Base-by-base conservation (phyloP, 2,113 vertebrate genomes). In the Cichladusa arquata region DNA sequence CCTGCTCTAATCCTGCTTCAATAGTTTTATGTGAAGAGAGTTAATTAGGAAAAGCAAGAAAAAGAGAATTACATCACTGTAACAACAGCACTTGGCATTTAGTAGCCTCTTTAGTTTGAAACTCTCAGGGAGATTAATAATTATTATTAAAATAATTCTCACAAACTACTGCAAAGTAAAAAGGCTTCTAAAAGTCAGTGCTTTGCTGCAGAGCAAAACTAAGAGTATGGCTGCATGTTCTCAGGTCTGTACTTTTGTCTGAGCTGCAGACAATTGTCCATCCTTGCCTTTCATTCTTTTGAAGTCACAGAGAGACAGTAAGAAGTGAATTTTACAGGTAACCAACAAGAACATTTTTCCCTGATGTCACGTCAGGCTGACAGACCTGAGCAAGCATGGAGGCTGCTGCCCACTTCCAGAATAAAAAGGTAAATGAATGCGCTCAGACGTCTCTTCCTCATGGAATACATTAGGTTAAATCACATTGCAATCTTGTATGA, bases 51-150 rank as follows among this genome's bases (percentile, higher is more conserved):
- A 88, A 88, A 53, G 15, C 2, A 1, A 89, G 61, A 26, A 80
- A 60, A 92, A 86, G 51, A 78, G 20, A 92, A 77, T 62, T 74
- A 51, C n/a, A 73, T 73, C 71, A 92, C 58, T 45, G 34, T 72
- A 86, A 83, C 54, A 90, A 92, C 60, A 88, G 56, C 19, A 83
- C 38, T 78, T 91, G 77, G 79, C 80, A 88, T 83, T 93, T 78
- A 92, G 77, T 29, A 78, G 64, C 51, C 71, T 76, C 60, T 92
- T 83, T 13, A 73, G 48, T 81, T 65, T 74, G 54, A 96, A 85
- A 67, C 29, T 66, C 73, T 87, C 26, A 36, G 58, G 62, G 48
- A 88, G 8, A 60, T 69, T 60, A 92, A 66, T 54, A 92, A 76
- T 56, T 77, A 47, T 47, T 76, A 76, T 26, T 72, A 13, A 92